Base-by-base conservation (phyloP, 2,888 invertebrate genomes). In the Oscheius myriophilus region DNA sequence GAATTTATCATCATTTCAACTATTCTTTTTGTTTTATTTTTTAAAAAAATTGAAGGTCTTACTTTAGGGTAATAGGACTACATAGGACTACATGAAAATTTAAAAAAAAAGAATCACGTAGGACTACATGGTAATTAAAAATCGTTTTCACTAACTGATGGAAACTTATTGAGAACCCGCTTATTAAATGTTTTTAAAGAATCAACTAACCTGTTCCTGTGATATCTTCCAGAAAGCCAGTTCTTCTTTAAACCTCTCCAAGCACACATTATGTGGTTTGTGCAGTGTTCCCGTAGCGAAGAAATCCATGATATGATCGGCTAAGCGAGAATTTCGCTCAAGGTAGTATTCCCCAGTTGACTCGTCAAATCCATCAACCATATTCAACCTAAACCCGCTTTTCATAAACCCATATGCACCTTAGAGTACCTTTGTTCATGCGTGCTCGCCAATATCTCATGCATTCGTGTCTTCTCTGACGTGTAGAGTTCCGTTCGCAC, bases 221-320 rank as follows among this genome's bases (percentile, higher is more conserved):
- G 73, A 69, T 7, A 85, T 80, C 39, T 73, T 71, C 85, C 85
- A 85, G 61, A 79, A 85, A n/a, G 74, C 69, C 18, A 85, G 70
- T 61, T 85, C 84, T 54, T 85, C 85, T 45, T 78, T 80, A 70
- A 85, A 85, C 25, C 85, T 69, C 57, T 85, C 83, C 2, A 76
- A 58, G 66, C 85, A 85, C 18, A 80, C 64, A 63, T 82, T 81
- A 46, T 71, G 71, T 3, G 80, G 80, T 53, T 76, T 75, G 49
- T 79, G 79, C 1, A 79, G 72, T 65, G 72, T 78, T 33, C 83
- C 85, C 4, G 84, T 85, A 9, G 82, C 77, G 57, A 78, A 85
- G 65, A 81, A 85, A 46, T 85, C 85, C 71, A 85, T 76, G 2
- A 85, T 76, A 58, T 83, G 82, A 64, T 84, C 83, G 4, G 84